Conservation (phyloP, 2,113 vertebrate genomes). For the Isichthys henryi region DNA sequence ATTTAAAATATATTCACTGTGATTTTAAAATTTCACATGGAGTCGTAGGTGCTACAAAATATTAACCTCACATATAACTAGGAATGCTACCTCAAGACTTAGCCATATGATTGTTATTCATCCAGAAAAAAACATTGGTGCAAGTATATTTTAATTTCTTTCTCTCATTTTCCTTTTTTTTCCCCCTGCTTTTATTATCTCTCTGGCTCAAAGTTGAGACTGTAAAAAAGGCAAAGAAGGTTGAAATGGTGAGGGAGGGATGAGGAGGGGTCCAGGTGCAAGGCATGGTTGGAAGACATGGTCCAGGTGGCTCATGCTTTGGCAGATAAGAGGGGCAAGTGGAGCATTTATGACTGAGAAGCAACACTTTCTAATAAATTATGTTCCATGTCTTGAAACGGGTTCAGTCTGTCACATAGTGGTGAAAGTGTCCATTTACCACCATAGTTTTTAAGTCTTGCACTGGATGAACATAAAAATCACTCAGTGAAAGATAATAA, state of each 20-base stretch:
- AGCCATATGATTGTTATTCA: not conserved
- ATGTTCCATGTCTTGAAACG: not conserved
- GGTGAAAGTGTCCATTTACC: not conserved
- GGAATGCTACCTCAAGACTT: conserved; percentile 17
- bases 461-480: conserved; percentile 5
- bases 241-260: conserved; percentile 33
- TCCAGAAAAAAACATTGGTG: not conserved
- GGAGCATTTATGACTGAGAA: not conserved
- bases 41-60: conserved; percentile 8
- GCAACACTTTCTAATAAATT: not conserved
- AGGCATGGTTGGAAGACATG: not conserved
- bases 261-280: conserved; percentile 15
- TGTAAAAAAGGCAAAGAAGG: conserved; percentile 36
- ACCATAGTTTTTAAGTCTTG: not conserved
- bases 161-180: conserved; percentile 23
- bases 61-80: conserved; percentile 9
- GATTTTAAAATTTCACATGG: not conserved
- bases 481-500: not conserved
- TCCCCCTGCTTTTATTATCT: conserved; percentile 37
- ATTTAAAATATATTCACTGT: conserved; percentile 7
- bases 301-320: not conserved
- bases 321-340: not conserved
- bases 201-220: conserved; percentile 43
- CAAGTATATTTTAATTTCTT: not conserved
- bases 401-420: not conserved